These are phyloP conservation scores for Spermophilus dauricus DNA, from an alignment of 2,113 vertebrate species.

Conservation along the genomic window DNA sequence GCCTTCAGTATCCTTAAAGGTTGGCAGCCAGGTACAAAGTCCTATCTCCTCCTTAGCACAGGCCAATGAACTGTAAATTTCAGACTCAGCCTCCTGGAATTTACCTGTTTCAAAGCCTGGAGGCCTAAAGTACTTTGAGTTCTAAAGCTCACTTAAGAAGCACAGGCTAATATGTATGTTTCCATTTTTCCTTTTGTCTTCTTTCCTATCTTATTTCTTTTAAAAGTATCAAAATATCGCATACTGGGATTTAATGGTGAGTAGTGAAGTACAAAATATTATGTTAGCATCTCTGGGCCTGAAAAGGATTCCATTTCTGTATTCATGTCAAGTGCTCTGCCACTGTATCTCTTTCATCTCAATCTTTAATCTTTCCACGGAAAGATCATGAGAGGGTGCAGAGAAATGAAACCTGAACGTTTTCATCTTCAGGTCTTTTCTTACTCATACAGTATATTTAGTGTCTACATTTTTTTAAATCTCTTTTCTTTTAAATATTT, in stretches of 20 bases:
- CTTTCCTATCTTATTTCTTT: neutral
- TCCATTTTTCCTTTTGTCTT: neutral
- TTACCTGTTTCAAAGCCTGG: neutral
- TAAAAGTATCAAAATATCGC: neutral
- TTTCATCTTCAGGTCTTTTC: neutral
- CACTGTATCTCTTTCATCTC: neutral
- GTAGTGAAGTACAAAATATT: neutral
- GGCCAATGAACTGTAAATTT: neutral
- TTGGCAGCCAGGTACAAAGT: neutral
- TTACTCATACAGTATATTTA: neutral
- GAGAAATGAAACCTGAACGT: constrained; percentile 13
- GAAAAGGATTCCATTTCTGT: neutral
- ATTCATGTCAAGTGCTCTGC: neutral
- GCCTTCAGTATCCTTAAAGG: neutral
- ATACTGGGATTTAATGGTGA: neutral
- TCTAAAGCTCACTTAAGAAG: neutral
- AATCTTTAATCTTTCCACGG: neutral
- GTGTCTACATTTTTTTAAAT: neutral
- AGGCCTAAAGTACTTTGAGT: neutral
- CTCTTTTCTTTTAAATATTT: constrained; percentile 20
- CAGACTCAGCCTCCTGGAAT: neutral
- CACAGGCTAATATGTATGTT: neutral
- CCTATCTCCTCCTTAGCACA: neutral
- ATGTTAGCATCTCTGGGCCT: neutral
- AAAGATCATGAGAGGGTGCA: neutral